Evolutionary conservation across 23 tunicate genomes (phyloP).

Genomic region (Diplosoma virens): DNA sequence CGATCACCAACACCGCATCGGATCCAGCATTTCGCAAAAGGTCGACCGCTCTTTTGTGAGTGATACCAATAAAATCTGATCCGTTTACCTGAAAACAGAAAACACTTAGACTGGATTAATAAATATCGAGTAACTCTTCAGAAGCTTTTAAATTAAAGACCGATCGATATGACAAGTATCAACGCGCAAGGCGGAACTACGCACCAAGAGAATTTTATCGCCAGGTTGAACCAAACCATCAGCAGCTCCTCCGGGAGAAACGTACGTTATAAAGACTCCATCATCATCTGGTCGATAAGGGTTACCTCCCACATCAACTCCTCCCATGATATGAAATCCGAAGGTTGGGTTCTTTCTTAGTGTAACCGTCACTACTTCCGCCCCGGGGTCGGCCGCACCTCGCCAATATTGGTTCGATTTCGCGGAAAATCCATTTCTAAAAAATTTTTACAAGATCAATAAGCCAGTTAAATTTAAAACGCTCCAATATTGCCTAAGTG

Average conservation of each 20-base stretch:
- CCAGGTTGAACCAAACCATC: slow-evolving; percentile 78
- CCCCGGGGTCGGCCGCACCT: slow-evolving; percentile 50
- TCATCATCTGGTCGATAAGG: slow-evolving; percentile 83
- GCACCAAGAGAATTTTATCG: slow-evolving; percentile 87
- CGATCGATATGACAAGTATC: neutral
- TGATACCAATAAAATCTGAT: slow-evolving; percentile 87
- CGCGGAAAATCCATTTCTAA: neutral
- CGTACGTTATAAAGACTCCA: slow-evolving; percentile 88
- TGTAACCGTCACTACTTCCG: slow-evolving; percentile 74
- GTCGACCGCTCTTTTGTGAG: slow-evolving; percentile 86
- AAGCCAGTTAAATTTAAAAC: neutral
- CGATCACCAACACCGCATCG: slow-evolving; percentile 78
- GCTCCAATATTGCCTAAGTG: too few species aligned
- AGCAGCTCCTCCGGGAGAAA: slow-evolving; percentile 83
- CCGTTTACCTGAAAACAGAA: slow-evolving; percentile 73
- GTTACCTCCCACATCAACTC: slow-evolving; percentile 79
- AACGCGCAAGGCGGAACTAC: neutral
- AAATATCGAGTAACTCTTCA: neutral
- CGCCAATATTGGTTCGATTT: slow-evolving; percentile 43
- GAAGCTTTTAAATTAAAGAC: neutral
- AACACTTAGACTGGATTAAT: neutral
- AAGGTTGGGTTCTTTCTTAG: slow-evolving; percentile 87
- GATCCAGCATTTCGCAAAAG: slow-evolving; percentile 80
- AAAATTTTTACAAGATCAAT: neutral
- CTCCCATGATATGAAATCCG: slow-evolving; percentile 93